Evolutionary conservation across 2,888 invertebrate species (phyloP).

Genomic region (Mamestra brassicae): DNA sequence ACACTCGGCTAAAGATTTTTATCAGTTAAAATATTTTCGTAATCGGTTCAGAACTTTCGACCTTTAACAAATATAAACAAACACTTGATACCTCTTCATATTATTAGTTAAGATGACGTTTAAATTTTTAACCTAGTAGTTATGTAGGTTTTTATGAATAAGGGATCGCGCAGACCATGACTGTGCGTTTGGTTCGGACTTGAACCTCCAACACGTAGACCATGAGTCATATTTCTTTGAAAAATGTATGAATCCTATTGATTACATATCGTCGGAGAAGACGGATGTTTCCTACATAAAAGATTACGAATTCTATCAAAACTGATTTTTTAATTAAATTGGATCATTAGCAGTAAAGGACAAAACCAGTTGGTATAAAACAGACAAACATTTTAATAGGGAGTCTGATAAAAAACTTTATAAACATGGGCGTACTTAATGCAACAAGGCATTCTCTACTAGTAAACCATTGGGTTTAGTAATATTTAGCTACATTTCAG

Average conservation of each 20-base stretch:
- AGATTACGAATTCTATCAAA: background rate
- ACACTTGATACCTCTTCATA: background rate
- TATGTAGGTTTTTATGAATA: conserved; percentile 16
- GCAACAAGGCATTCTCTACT: too few species aligned
- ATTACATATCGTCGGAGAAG: conserved; percentile 15
- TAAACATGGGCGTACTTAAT: too few species aligned
- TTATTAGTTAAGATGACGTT: background rate
- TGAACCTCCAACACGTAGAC: conserved; percentile 30
- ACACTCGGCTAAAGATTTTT: too few species aligned
- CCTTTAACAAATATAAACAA: background rate
- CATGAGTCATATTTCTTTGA: conserved; percentile 63
- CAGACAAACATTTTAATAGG: too few species aligned
- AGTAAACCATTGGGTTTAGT: background rate
- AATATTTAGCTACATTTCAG: background rate
- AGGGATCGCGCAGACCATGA: conserved; percentile 18
- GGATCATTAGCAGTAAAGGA: background rate
- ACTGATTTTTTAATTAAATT: background rate
- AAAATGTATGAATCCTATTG: conserved; percentile 57
- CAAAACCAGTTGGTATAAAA: background rate
- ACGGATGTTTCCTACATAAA: conserved; percentile 29
- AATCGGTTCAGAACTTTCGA: too few species aligned
- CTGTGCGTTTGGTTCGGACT: conserved; percentile 20
- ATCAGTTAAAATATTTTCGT: too few species aligned
- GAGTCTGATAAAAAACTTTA: background rate
- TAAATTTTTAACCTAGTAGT: background rate